Evolutionary conservation across 1,140 invertebrate species (phyloP), one percentile per base, ranked within the genome.

Genomic region (Diprion similis): DNA sequence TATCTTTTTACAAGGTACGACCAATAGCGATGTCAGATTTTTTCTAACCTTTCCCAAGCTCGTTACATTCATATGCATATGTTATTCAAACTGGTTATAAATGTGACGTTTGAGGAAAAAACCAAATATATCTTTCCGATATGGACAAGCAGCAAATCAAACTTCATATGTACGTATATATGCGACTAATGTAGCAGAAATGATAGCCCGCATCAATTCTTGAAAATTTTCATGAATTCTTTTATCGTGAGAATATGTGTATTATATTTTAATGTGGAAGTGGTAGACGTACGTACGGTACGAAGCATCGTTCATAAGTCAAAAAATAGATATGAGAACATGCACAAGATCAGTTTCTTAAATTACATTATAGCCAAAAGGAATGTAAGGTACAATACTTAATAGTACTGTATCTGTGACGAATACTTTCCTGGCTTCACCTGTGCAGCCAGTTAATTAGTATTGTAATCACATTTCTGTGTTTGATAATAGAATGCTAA

Each of bases 301-400:
- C n/a, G 51, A 59, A 59, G 51, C 51, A 17, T 59, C 51, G 51
- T 59, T 59, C 51, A 8, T 6, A 59, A 59, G 0, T 59, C 51
- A 59, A 77, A 72, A 72, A 76, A 78, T 72, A 76, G 76, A 74
- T 72, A 78, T 79, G 76, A 75, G 75, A 75, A 75, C 76, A 76
- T 72, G 71, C 77, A 79, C 80, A 71, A 79, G 78, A 78, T 78
- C 75, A 73, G 78, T 74, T 76, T 73, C 80, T 85, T 85, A 86
- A 82, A 84, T 86, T 88, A 87, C 77, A 80, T 88, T 88, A 88
- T 87, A 88, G 86, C 86, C 87, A 86, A 88, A 68, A 88, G 87
- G 87, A 88, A 88, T 88, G 87, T 88, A 88, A 84, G 83, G 85
- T 88, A 88, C 87, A 88, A 88, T 88, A 88, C 86, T 87, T 85